phyloP scores from a whole-genome alignment of 1,140 invertebrate species.

The Episyrphus balteatus region DNA sequence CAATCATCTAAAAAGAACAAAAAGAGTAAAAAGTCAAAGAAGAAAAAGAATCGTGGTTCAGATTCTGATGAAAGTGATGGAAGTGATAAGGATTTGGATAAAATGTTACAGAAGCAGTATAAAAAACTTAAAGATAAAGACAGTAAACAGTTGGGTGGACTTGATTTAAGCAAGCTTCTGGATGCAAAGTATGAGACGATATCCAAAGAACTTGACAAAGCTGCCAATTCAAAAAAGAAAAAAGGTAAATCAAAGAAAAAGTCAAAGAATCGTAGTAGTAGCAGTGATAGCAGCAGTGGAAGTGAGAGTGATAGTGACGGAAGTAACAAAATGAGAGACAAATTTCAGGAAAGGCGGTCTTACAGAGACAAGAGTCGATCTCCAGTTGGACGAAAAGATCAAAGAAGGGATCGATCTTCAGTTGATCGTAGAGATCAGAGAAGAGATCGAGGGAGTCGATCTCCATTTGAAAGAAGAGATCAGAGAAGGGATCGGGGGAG shows the following conservation, averaged over 20 bases:
- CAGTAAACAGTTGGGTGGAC: constrained; percentile 2
- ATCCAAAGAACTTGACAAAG: constrained; percentile 32
- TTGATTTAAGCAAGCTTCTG: constrained; percentile 22
- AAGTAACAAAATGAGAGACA: neutral
- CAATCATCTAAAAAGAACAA: constrained; percentile 40
- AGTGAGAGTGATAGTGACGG: neutral
- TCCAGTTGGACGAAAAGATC: neutral
- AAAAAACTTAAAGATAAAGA: constrained; percentile 35
- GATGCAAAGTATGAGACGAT: constrained; percentile 27
- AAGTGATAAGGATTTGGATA: constrained; percentile 40
- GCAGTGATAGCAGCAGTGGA: constrained; percentile 9
- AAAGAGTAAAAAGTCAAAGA: constrained; percentile 42
- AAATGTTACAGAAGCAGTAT: constrained; percentile 38
- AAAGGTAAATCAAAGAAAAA: constrained; percentile 6
- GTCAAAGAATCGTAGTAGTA: neutral
- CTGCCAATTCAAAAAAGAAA: constrained; percentile 6
- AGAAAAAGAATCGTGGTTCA: constrained; percentile 9
- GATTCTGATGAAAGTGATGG: constrained; percentile 24
- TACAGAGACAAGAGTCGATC: neutral
- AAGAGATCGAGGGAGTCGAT: too few relatives aligned
- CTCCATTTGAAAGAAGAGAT: too few relatives aligned
- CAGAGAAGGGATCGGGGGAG: neutral
- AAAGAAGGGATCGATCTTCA: neutral
- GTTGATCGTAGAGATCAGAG: too few relatives aligned
- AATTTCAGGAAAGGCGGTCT: neutral